Conservation (phyloP, 2,888 invertebrate genomes). For the Aporophyla nigra region DNA sequence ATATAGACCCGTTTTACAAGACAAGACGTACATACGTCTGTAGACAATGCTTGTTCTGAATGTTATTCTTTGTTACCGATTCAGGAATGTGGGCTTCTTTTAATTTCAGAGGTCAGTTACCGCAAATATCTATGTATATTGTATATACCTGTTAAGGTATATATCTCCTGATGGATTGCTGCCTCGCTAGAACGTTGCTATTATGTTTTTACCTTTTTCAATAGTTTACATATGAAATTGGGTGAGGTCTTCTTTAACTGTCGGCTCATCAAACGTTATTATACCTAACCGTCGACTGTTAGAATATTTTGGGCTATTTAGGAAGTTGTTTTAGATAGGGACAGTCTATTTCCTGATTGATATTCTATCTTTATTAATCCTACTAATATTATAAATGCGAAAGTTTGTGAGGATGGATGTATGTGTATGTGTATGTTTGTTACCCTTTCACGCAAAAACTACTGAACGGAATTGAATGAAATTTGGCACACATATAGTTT, state of each 20-base stretch:
- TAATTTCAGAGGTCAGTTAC: slow-evolving; percentile 60
- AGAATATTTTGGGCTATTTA: background rate
- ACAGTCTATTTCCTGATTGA: background rate
- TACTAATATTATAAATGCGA: too few relatives aligned
- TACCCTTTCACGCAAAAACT: too few relatives aligned
- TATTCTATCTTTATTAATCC: background rate
- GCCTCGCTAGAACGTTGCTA: slow-evolving; percentile 47
- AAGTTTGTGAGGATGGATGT: too few relatives aligned
- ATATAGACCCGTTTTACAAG: slow-evolving; percentile 22
- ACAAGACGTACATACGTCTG: slow-evolving; percentile 49
- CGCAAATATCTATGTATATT: slow-evolving; percentile 31
- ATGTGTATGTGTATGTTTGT: too few relatives aligned
- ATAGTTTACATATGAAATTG: slow-evolving; percentile 36
- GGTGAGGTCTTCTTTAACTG: slow-evolving; percentile 49
- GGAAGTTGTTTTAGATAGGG: background rate
- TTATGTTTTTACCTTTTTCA: slow-evolving; percentile 58
- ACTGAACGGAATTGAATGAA: too few relatives aligned
- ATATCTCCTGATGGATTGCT: slow-evolving; percentile 39
- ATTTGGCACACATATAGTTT: too few relatives aligned
- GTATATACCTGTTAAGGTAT: slow-evolving; percentile 23
- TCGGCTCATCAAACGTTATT: slow-evolving; percentile 6
- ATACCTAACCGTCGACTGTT: slow-evolving; percentile 6
- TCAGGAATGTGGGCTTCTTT: slow-evolving; percentile 22
- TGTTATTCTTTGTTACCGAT: slow-evolving; percentile 34
- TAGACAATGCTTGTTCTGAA: slow-evolving; percentile 62